phyloP scores from a whole-genome alignment of 2,888 invertebrate genomes.

The Plagiodera versicolora region DNA sequence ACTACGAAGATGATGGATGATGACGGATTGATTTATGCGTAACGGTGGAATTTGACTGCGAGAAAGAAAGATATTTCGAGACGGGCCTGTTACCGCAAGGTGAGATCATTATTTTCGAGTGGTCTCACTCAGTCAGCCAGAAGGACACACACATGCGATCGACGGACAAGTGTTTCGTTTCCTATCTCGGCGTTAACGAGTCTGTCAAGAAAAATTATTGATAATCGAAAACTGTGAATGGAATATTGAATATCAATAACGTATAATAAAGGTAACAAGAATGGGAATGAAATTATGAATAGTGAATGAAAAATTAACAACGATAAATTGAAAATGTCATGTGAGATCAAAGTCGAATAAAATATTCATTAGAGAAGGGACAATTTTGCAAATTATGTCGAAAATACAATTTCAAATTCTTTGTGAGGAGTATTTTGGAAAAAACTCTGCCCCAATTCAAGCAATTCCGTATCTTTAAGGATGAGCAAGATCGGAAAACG shows the following conservation, averaged over 20 bases:
- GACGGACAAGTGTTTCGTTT: not conserved
- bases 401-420: too few species aligned
- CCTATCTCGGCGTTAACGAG: not conserved
- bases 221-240: not conserved
- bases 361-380: too few species aligned
- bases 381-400: too few species aligned
- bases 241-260: not conserved
- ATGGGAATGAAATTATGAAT: too few species aligned
- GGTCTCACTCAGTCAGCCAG: not conserved
- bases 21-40: conserved; percentile 47
- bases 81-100: conserved; percentile 4
- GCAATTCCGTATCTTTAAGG: too few species aligned
- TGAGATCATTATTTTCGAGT: conserved; percentile 10
- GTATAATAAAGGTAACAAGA: not conserved
- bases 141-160: not conserved
- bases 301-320: too few species aligned
- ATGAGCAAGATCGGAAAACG: too few species aligned
- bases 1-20: conserved; percentile 42
- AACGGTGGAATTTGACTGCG: conserved; percentile 42
- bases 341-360: too few species aligned
- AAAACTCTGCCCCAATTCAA: too few species aligned
- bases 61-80: conserved; percentile 2
- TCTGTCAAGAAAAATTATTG: not conserved
- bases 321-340: too few species aligned
- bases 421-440: too few species aligned